Conservation (phyloP, 2,888 invertebrate genomes). For the Blera fallax region DNA sequence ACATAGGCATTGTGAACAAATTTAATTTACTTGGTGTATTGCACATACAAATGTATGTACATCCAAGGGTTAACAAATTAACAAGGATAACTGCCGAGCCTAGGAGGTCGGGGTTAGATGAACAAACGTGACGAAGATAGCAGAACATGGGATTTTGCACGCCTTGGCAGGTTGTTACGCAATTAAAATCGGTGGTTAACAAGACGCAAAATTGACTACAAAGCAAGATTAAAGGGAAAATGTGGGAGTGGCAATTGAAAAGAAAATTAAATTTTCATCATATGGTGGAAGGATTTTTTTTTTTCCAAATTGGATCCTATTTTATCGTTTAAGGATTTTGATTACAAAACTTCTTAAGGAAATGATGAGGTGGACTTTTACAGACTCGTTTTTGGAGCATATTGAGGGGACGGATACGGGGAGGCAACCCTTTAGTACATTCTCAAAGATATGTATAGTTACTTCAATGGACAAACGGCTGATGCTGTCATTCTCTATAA, state of each 20-base stretch:
- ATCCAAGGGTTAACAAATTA: neutral
- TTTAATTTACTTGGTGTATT: neutral
- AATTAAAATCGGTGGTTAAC: slow-evolving; percentile 11
- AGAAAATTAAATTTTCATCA: neutral
- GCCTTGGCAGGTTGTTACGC: slow-evolving; percentile 8
- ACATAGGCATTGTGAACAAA: neutral
- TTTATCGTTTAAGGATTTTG: neutral
- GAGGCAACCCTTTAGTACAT: too few relatives aligned
- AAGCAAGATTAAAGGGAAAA: neutral
- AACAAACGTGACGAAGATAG: neutral
- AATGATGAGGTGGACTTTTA: too few relatives aligned
- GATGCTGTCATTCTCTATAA: too few relatives aligned
- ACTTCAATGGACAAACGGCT: too few relatives aligned
- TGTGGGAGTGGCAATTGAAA: neutral
- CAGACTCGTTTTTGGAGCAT: too few relatives aligned
- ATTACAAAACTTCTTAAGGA: neutral
- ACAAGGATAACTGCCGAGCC: neutral
- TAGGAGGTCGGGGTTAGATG: neutral
- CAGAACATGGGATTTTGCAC: neutral
- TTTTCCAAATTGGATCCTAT: neutral
- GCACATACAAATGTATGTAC: too few relatives aligned
- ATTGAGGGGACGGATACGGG: too few relatives aligned
- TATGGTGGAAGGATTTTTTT: neutral
- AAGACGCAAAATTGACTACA: neutral
- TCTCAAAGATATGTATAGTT: too few relatives aligned